phyloP scores from a whole-genome alignment of 2,113 vertebrate genomes.

The Pterocles gutturalis region DNA sequence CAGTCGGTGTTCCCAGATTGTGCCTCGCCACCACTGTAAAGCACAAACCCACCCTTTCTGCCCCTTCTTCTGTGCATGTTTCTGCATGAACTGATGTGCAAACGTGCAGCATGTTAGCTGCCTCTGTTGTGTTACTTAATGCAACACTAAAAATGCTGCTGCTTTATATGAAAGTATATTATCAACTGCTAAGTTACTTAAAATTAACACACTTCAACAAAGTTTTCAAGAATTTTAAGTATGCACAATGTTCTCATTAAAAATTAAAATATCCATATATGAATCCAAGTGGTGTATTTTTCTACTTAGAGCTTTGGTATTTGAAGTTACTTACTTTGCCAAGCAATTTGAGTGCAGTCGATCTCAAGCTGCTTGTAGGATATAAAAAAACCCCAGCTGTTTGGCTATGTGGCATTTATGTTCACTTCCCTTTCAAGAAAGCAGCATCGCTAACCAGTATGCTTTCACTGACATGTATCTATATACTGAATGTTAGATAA shows the following conservation, averaged over 20 bases:
- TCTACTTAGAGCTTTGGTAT: constrained; percentile 67
- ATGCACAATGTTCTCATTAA: background rate
- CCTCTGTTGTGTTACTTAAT: background rate
- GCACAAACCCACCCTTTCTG: background rate
- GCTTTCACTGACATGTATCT: background rate
- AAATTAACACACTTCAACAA: background rate
- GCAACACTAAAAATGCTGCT: background rate
- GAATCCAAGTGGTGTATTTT: background rate
- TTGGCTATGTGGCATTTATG: constrained; percentile 3
- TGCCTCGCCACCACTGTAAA: background rate
- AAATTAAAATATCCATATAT: constrained; percentile 18
- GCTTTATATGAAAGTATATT: background rate
- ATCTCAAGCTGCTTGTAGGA: constrained; percentile 61
- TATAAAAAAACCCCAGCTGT: constrained; percentile 64
- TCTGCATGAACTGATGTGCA: background rate
- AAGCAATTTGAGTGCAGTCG: constrained; percentile 62
- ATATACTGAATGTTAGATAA: background rate
- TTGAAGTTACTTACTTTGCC: constrained; percentile 54
- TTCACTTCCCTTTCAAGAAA: constrained; percentile 37
- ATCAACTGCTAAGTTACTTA: background rate
- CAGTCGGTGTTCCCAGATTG: background rate
- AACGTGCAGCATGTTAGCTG: background rate
- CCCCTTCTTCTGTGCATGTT: background rate
- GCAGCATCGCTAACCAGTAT: background rate
- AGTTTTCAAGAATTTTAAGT: background rate